phyloP scores from a whole-genome alignment of 2,888 invertebrate genomes.

The Punctoribates punctum region DNA sequence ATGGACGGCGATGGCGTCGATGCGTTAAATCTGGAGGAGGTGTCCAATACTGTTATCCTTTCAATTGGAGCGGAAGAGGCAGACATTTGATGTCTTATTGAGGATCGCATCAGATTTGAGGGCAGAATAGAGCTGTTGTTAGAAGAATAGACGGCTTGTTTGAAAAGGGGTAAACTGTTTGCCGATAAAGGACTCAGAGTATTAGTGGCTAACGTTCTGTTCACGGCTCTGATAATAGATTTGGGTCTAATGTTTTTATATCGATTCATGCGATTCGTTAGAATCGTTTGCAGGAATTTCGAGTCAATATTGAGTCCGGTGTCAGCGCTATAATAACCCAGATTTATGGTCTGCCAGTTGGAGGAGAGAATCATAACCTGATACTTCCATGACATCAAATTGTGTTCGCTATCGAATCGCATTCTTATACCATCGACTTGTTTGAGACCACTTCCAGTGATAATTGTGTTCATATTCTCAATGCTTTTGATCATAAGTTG shows the following conservation, averaged over 20 bases:
- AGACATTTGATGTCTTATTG: slow-evolving; percentile 4
- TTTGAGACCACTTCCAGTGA: slow-evolving; percentile 34
- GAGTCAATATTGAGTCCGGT: slow-evolving; percentile 44
- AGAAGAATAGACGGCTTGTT: background rate
- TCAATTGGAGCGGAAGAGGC: slow-evolving; percentile 10
- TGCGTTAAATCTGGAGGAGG: background rate
- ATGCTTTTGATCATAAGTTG: background rate
- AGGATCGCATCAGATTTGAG: slow-evolving; percentile 17
- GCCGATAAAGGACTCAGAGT: background rate
- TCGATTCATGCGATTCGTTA: slow-evolving; percentile 1
- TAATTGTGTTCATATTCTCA: slow-evolving; percentile 13
- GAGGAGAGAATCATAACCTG: slow-evolving; percentile 43
- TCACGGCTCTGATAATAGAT: slow-evolving; percentile 6
- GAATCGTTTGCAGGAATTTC: background rate
- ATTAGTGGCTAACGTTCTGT: background rate
- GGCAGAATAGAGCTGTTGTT: background rate
- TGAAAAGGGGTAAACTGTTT: slow-evolving; percentile 21
- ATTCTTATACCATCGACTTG: slow-evolving; percentile 42
- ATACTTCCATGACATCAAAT: slow-evolving; percentile 42
- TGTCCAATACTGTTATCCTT: background rate
- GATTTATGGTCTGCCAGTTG: slow-evolving; percentile 45
- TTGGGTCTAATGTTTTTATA: background rate
- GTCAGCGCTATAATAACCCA: slow-evolving; percentile 46
- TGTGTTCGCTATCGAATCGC: slow-evolving; percentile 42
- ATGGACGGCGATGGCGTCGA: background rate